Evolutionary conservation across 1,140 invertebrate genomes (phyloP).

Genomic region (Euura lappo): DNA sequence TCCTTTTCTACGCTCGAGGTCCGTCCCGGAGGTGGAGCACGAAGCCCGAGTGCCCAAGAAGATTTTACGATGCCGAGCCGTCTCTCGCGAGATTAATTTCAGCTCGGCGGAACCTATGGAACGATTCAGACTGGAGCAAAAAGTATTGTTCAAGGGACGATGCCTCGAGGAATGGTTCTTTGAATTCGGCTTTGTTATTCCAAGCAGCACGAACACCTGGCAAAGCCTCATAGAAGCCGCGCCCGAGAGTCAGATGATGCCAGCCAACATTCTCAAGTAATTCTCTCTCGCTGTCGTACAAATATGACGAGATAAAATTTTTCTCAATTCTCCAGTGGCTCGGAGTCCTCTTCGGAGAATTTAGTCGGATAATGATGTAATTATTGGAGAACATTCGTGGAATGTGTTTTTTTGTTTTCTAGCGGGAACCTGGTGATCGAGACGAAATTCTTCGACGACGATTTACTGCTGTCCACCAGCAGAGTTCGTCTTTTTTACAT

Average conservation of each 20-base stretch:
- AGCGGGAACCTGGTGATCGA: constrained; percentile 99
- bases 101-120: constrained; percentile 96
- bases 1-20: constrained; percentile 50
- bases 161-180: constrained; percentile 98
- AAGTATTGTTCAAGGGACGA: constrained; percentile 81
- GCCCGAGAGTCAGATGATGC: constrained; percentile 99
- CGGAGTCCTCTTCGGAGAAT: neutral
- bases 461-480: constrained; percentile 93
- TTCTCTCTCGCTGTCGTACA: constrained; percentile 25
- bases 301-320: too few species aligned
- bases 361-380: neutral
- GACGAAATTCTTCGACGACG: constrained; percentile 97
- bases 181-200: constrained; percentile 99
- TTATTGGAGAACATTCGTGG: too few species aligned
- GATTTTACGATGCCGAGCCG: constrained; percentile 93
- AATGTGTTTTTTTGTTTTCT: constrained; percentile 59
- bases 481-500: constrained; percentile 96
- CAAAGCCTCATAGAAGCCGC: constrained; percentile 98
- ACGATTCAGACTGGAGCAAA: constrained; percentile 96
- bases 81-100: constrained; percentile 98
- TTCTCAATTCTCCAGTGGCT: neutral
- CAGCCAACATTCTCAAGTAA: constrained; percentile 94
- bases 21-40: constrained; percentile 88
- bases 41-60: constrained; percentile 96
- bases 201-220: constrained; percentile 99